Base-by-base conservation (phyloP, 1,140 invertebrate genomes). In the Sinella curviseta region DNA sequence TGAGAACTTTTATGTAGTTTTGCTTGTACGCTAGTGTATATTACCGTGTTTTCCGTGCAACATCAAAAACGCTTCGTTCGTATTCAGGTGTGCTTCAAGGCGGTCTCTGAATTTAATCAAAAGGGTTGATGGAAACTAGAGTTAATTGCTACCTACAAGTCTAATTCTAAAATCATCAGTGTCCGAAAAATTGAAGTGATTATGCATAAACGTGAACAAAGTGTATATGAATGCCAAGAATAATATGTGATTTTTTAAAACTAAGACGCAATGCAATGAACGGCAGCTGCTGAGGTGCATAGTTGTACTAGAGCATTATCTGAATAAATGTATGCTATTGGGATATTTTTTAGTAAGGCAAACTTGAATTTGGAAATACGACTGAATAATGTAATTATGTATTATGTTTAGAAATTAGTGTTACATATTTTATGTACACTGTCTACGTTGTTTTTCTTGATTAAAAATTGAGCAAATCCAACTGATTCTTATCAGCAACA, bases 101-200 rank as follows among this genome's bases (percentile, higher is more conserved):
- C 65, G 65, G 65, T 33, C 65, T 70, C n/a, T 30, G 31, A 14
- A 4, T 70, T 30, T 70, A 24, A 70, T 70, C 65, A 70, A 70
- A 70, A 24, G 65, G 65, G 65, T 70, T 33, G 31, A 33, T 31
- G 65, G 65, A 70, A 33, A 30, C 31, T 70, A 30, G 65, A 70
- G 65, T 70, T 70, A 70, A 70, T 70, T 70, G 65, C 65, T 70
- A 70, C 3, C 65, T 70, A 31, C 65, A 70, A 31, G 65, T 24
- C 26, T 70, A 70, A 70, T 70, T 70, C 31, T 70, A 70, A 70
- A 70, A 70, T 70, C 65, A 70, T 70, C 65, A 70, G 65, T 70
- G 65, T 70, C 26, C 65, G n/a, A 70, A 31, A 4, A 12, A 70
- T 70, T 30, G 2, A 33, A 14, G 31, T n/a, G 16, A 26, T 70